Evolutionary conservation across 2,797 vertebrate genomes (phyloP), one percentile per base, ranked within the genome.

Genomic region (Mormyrus proboscirostris): DNA sequence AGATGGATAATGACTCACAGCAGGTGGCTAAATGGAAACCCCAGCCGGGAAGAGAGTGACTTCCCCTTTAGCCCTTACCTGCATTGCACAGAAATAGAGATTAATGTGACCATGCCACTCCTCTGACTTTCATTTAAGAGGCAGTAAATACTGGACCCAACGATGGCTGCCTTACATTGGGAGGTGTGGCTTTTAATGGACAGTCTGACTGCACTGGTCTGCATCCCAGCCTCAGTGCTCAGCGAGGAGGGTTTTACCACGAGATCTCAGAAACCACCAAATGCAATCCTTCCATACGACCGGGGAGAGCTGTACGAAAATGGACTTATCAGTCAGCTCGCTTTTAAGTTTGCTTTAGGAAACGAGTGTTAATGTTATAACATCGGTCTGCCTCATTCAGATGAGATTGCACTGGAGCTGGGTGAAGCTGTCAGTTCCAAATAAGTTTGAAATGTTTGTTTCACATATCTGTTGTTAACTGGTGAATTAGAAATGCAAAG

Each of bases 11-110:
- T 96, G 95, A 91, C 91, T 95, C 92, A 92, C 92, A 93, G 94
- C 93, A 93, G 92, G 93, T 90, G 93, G 94, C 94, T 95, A 95
- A 96, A 96, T 96, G 95, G 96, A 94, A 95, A 92, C 94, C 94
- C 93, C 91, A 91, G 92, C 91, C 92, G 82, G 92, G 92, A 92
- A 19, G 25, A 89, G 93, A 94, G 95, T 95, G 95, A 96, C 96
- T 95, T 96, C 91, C 92, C 93, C 94, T 94, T 92, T 91, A 93
- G 91, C 93, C 92, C 91, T 87, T 92, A 93, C 93, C 90, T 25
- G 88, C 95, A 95, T 94, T 82, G 65, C 92, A 85, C 85, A 92
- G 92, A 94, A 95, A 96, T 95, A 91, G 94, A 96, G 96, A 96
- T 96, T 95, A 96, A 96, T 96, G 96, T 94, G 92, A 88, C 90